A percentile compares a stretch with the other conserved stretches of the same genome.
phyloP scores from a whole-genome alignment of 2,113 vertebrate genomes.

The Scalopus aquaticus region DNA sequence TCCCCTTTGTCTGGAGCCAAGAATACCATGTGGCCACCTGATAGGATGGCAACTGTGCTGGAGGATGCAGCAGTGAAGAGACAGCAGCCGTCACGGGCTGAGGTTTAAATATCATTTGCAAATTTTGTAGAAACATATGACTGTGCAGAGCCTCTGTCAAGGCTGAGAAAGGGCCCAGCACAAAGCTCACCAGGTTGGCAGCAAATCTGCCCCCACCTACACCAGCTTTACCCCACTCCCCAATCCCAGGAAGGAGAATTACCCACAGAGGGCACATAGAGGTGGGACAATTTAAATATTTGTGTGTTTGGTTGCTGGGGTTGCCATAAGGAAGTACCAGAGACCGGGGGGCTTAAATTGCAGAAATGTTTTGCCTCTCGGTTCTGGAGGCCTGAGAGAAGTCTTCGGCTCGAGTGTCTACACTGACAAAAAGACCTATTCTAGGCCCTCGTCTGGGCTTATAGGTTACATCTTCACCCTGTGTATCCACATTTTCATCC shows the following conservation, averaged over 20 bases:
- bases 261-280: neutral
- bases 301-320: neutral
- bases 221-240: neutral
- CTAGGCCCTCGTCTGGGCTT: no score
- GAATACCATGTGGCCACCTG: neutral
- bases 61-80: neutral
- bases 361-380: rapidly evolving
- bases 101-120: neutral
- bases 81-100: neutral
- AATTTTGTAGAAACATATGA: neutral
- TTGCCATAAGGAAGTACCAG: neutral
- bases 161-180: neutral
- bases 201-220: neutral
- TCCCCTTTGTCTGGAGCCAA: neutral
- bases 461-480: neutral
- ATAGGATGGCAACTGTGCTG: no score
- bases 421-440: neutral
- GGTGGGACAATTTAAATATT: neutral
- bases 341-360: neutral
- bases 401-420: neutral
- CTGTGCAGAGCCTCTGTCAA: rapidly evolving
- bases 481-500: neutral
- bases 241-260: neutral
- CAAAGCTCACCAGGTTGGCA: neutral
- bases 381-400: neutral